Evolutionary conservation across 1,140 invertebrate species (phyloP), one percentile per base, ranked within the genome.

Genomic region (Marisa cornuarietis): DNA sequence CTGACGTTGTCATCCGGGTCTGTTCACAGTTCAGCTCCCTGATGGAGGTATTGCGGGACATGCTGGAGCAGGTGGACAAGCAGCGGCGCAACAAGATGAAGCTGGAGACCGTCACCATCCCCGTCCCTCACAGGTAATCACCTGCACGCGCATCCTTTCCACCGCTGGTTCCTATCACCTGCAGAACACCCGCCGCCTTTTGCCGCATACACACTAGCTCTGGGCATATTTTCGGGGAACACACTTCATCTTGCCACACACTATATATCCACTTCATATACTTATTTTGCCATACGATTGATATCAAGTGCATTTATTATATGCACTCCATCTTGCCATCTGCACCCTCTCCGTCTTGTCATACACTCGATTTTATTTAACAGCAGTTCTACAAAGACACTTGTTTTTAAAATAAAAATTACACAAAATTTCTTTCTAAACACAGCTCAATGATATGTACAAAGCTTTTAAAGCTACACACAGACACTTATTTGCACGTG

Each of bases 1-100:
- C 11, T 18, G 54, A 58, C 16, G 4, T 58, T 18, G 54, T 58
- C 54, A 58, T 58, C 1, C 54, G n/a, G 24, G 42, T 77, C 18
- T 73, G 22, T 54, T 80, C 78, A 16, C 65, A 91, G 90, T 98
- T 98, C 90, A 94, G 94, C 61, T 93, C 93, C 78, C 92, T 98
- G 9, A 94, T 98, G 83, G 95, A 96, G 92, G 95, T 97, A 11
- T 92, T 98, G n/a, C 95, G 97, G 85, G 96, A 97, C 84, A 98
- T 98, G 96, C 91, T 98, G 76, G 95, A 96, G 83, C 95, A 95
- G 84, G 97, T 98, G 78, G 96, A 98, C 90, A 94, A 95, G 91
- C 86, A 90, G 75, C 81, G 89, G 65, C 73, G 88, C 49, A 86
- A 89, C 79, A 91, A 91, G 81, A 90, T 90, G 89, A 90, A 88